phyloP scores from a whole-genome alignment of 2,113 vertebrate genomes.

The Coryphaenoides rupestris region DNA sequence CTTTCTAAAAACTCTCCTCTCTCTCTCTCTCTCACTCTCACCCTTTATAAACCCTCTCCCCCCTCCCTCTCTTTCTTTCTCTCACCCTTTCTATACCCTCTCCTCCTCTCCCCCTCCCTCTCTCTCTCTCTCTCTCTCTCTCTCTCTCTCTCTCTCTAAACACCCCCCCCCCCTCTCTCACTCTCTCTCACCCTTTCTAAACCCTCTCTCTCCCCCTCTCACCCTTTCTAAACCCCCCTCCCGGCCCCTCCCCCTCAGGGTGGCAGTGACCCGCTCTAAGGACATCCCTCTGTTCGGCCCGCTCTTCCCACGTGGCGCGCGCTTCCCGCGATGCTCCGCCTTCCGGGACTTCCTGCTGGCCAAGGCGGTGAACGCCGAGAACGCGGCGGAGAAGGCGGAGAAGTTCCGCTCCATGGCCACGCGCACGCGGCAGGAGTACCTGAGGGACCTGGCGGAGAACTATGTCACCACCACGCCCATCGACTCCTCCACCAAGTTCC shows the following conservation, averaged over 20 bases:
- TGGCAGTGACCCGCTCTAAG: constrained; percentile 3
- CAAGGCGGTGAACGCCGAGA: constrained; percentile 83
- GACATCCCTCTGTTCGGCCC: constrained; percentile 73
- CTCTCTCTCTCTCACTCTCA: too few species aligned
- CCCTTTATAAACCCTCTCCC: too few species aligned
- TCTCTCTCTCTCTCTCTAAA: too few species aligned
- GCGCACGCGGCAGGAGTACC: constrained; percentile 59
- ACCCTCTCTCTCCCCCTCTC: not conserved
- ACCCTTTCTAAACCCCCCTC: constrained; percentile 3
- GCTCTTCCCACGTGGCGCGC: constrained; percentile 77
- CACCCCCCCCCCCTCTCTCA: too few species aligned
- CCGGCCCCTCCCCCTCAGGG: not conserved
- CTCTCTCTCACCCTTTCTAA: too few species aligned
- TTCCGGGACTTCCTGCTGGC: constrained; percentile 65
- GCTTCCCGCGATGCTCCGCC: constrained; percentile 75
- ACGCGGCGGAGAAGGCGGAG: constrained; percentile 83
- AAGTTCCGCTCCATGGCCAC: constrained; percentile 92
- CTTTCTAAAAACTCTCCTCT: too few species aligned
- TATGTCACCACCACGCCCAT: constrained; percentile 87
- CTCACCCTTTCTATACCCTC: too few species aligned
- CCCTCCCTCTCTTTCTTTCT: too few species aligned
- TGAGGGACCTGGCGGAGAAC: constrained; percentile 81
- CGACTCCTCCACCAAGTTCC: constrained; percentile 86
- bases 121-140: too few species aligned
- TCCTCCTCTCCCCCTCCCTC: too few species aligned